These are phyloP conservation scores for Sylvietta virens DNA, from an alignment of 2,113 vertebrate genomes.

Conservation along the genomic window DNA sequence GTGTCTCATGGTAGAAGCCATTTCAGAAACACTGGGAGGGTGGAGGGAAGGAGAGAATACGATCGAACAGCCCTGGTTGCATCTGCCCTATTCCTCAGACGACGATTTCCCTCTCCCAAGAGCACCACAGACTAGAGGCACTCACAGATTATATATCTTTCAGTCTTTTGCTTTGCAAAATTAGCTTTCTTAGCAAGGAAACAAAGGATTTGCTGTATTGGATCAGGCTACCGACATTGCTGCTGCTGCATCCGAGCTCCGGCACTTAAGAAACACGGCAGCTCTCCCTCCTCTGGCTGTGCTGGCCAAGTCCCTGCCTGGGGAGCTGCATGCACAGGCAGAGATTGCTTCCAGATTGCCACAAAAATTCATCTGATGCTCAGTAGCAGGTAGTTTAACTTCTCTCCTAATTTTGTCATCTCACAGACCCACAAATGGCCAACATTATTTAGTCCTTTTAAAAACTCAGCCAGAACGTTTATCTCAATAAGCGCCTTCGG, in stretches of 20 bases:
- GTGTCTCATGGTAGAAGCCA: slow-evolving; percentile 24
- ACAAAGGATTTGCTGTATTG: slow-evolving; percentile 49
- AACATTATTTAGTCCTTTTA: slow-evolving; percentile 30
- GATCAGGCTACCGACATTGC: not conserved
- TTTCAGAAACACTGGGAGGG: slow-evolving; percentile 37
- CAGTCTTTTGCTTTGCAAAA: not conserved
- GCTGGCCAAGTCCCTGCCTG: not conserved
- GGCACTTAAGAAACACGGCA: not conserved
- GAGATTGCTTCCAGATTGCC: not conserved
- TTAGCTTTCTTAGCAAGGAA: slow-evolving; percentile 42
- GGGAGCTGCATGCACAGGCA: not conserved
- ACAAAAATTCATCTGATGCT: not conserved
- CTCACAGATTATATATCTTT: slow-evolving; percentile 8
- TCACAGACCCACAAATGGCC: not conserved
- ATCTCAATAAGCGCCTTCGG: slow-evolving; percentile 19
- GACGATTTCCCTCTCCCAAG: slow-evolving; percentile 36
- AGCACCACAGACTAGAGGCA: not conserved
- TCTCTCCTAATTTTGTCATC: not conserved
- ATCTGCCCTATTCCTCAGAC: not conserved
- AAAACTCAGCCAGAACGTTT: slow-evolving; percentile 8
- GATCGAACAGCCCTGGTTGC: not conserved
- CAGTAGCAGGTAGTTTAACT: slow-evolving; percentile 8
- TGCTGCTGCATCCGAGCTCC: slow-evolving; percentile 8
- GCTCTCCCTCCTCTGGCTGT: not conserved
- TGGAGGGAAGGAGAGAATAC: slow-evolving; percentile 11